phyloP scores from a whole-genome alignment of 2,797 vertebrate species.

The Moxostoma hubbsi region DNA sequence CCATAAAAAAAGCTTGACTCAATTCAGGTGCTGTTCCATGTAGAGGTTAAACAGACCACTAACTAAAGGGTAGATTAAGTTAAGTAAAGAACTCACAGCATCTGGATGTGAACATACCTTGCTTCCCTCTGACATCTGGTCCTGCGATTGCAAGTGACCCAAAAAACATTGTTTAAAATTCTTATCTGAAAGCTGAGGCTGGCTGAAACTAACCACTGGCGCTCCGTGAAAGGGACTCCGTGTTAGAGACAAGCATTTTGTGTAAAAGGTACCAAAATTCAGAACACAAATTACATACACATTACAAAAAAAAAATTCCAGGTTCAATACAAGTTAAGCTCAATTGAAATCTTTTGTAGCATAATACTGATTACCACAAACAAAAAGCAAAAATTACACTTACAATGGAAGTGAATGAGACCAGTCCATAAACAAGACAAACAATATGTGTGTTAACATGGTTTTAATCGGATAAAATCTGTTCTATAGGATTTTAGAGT shows the following conservation, averaged over 20 bases:
- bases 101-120: constrained; percentile 76
- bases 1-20: constrained; percentile 65
- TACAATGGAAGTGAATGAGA: too few relatives aligned
- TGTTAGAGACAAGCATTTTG: constrained; percentile 28
- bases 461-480: too few relatives aligned
- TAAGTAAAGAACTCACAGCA: constrained; percentile 64
- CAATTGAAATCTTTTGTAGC: too few relatives aligned
- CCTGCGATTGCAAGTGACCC: constrained; percentile 84
- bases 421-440: too few relatives aligned
- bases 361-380: too few relatives aligned
- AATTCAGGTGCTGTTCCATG: constrained; percentile 63
- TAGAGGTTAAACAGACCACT: constrained; percentile 68
- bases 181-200: constrained; percentile 54
- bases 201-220: constrained; percentile 42
- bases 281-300: constrained; percentile 4
- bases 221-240: constrained; percentile 41
- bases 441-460: too few relatives aligned
- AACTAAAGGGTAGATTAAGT: constrained; percentile 65
- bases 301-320: background rate
- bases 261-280: constrained; percentile 3
- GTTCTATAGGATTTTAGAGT: too few relatives aligned
- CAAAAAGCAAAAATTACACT: too few relatives aligned
- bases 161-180: constrained; percentile 81
- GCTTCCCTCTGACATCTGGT: constrained; percentile 81
- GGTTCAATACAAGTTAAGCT: background rate